Evolutionary conservation across 2,888 invertebrate species (phyloP).

Genomic region (Ormia ochracea): DNA sequence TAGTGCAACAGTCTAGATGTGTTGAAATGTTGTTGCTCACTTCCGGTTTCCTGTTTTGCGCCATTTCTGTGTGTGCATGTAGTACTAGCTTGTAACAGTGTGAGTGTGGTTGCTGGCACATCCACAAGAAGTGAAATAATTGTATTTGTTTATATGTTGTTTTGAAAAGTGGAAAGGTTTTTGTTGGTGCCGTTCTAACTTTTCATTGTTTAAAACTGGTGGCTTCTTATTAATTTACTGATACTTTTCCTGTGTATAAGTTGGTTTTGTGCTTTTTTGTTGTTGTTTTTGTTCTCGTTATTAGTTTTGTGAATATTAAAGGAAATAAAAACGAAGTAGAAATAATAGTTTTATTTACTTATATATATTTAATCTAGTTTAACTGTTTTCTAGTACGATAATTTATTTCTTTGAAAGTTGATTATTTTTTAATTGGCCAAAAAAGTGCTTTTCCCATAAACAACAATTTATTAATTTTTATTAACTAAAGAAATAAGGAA

Average conservation of each 20-base stretch:
- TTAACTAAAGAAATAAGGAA: too few relatives aligned
- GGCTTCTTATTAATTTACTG: constrained; percentile 35
- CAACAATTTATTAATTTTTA: too few relatives aligned
- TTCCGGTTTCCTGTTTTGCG: constrained; percentile 57
- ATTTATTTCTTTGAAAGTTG: too few relatives aligned
- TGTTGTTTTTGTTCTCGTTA: background rate
- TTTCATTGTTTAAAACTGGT: constrained; percentile 28
- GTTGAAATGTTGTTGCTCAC: constrained; percentile 59
- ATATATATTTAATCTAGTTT: background rate
- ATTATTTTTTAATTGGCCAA: too few relatives aligned
- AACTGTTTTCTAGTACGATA: too few relatives aligned
- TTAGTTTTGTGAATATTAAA: background rate
- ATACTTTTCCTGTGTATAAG: too few relatives aligned
- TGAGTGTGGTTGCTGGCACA: background rate
- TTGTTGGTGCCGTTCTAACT: constrained; percentile 12
- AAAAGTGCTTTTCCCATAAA: too few relatives aligned
- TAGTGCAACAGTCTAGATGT: constrained; percentile 30
- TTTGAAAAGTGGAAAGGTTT: constrained; percentile 10
- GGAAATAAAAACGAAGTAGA: background rate
- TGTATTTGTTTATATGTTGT: constrained; percentile 21
- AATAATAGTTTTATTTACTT: constrained; percentile 2
- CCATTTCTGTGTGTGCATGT: constrained; percentile 14
- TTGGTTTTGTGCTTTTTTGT: too few relatives aligned
- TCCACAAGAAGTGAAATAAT: background rate
- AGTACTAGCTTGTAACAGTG: background rate